Evolutionary conservation across 2,113 vertebrate genomes (phyloP), one percentile per base, ranked within the genome.

Genomic region (Hippocampus zosterae): DNA sequence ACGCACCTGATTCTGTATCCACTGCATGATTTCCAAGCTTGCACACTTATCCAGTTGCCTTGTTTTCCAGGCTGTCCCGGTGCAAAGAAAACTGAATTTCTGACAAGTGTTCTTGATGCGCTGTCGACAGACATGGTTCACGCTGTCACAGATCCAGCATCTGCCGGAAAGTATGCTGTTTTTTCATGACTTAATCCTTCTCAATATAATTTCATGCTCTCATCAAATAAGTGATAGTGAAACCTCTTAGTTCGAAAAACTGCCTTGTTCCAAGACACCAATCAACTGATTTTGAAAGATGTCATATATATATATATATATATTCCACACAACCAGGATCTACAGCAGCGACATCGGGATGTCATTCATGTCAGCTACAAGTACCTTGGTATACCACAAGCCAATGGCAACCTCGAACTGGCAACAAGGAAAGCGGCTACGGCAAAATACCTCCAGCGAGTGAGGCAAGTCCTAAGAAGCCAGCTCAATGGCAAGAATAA

Each of bases 101-200:
- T 99, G 81, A 99, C 96, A 0, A 99, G 97, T 68, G 94, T 99
- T 74, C 90, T 99, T 88, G 97, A 99, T 2, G 97, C 97, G 0
- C 80, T 99, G 59, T 97, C 96, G 63, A 99, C 96, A 0, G 97
- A 99, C 87, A 99, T 99, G 97, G 97, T 99, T 57, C 95, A 98
- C 0, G 95, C 97, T 0, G 95, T 96, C 65, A 98, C 96, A 11
- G 95, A 96, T 84, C 94, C 96, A 21, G 77, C 95, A 12, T 91
- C 95, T 2, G 93, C 94, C 0, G 89, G 94, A 90, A 94, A 95
- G 96, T 98, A 83, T 11, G 91, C 70, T 66, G 25, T 41, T 75
- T 44, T 21, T 37, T 68, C 69, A 64, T 59, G 46, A 3, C 65
- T 72, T 37, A 42, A 42, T 18, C 13, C 15, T 15, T 23, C n/a